phyloP scores from a whole-genome alignment of 2,113 vertebrate genomes.

The Choloepus hoffmanni region DNA sequence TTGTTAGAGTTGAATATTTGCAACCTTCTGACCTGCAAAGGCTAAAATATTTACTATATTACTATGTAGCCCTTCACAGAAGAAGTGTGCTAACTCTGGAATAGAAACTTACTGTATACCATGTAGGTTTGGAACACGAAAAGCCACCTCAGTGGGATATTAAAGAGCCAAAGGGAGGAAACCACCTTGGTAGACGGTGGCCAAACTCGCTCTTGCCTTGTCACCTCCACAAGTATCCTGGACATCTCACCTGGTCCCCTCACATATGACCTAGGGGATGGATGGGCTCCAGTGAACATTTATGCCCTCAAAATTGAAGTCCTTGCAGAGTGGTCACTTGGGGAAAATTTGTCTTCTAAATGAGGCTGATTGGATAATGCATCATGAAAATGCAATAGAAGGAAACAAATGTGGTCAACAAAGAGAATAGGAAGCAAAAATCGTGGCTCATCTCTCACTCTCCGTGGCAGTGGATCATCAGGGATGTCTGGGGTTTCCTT shows the following conservation, averaged over 20 bases:
- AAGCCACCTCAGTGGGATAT: not conserved
- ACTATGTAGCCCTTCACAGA: not conserved
- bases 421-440: not conserved
- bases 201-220: not conserved
- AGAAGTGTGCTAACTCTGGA: not conserved
- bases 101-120: not conserved
- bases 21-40: not conserved
- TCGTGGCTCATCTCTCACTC: not conserved
- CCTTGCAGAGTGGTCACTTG: not conserved
- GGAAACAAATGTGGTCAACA: not conserved
- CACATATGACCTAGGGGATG: not conserved
- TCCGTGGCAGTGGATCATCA: not conserved
- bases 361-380: not conserved
- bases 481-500: rapidly evolving
- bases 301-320: not conserved
- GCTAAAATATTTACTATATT: not conserved
- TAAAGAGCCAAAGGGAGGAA: not conserved
- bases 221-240: not conserved
- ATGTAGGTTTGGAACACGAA: not conserved
- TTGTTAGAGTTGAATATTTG: not conserved
- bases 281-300: not conserved
- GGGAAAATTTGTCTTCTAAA: not conserved
- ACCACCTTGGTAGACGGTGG: not conserved
- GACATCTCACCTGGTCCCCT: not conserved
- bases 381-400: not conserved